Evolutionary conservation across 2,113 vertebrate species (phyloP).

Genomic region (Oreocharis arfaki): DNA sequence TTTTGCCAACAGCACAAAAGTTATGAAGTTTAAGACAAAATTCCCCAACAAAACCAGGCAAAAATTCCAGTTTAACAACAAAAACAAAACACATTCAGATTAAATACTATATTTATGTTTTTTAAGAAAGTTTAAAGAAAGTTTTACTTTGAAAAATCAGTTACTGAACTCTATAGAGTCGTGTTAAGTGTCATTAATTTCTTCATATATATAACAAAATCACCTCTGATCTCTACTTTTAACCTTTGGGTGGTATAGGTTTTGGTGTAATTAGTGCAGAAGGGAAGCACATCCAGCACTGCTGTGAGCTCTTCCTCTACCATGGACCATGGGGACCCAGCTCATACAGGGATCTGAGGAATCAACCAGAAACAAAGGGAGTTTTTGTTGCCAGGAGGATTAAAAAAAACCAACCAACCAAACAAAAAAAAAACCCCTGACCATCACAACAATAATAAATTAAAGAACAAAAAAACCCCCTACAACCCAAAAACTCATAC

Average conservation of each 20-base stretch:
- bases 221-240: background rate
- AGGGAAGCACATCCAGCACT: background rate
- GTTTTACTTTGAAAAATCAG: background rate
- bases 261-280: background rate
- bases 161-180: background rate
- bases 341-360: background rate
- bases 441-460: background rate
- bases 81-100: background rate
- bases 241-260: background rate
- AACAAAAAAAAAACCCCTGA: background rate
- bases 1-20: background rate
- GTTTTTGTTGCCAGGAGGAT: background rate
- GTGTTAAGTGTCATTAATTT: background rate
- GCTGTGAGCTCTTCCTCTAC: background rate
- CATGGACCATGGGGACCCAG: accelerated
- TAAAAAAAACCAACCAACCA: background rate
- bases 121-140: background rate
- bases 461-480: accelerated
- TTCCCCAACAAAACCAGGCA: accelerated
- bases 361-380: background rate
- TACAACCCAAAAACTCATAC: background rate
- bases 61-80: background rate
- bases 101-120: background rate
- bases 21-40: background rate
- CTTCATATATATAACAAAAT: background rate